phyloP scores from a whole-genome alignment of 2,113 vertebrate genomes.

The Martes martes region DNA sequence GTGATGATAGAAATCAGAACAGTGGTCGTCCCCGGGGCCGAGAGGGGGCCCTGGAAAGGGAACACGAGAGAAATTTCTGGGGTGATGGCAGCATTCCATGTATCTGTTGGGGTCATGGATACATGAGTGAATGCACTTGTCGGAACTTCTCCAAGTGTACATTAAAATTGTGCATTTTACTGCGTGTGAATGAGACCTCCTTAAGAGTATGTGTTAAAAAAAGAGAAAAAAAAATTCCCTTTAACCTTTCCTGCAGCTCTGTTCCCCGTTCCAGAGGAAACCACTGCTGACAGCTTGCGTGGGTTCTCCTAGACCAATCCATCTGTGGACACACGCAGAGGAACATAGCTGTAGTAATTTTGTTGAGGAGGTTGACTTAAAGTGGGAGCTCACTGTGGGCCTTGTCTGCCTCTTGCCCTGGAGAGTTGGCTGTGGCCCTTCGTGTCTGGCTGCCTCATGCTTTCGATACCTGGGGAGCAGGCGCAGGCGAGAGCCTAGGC shows the following conservation, averaged over 20 bases:
- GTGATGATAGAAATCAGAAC: background rate
- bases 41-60: background rate
- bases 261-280: background rate
- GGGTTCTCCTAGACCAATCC: background rate
- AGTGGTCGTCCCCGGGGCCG: background rate
- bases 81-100: background rate
- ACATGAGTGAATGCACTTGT: background rate
- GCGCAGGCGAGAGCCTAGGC: background rate
- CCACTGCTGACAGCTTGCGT: background rate
- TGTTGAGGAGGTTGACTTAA: background rate
- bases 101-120: background rate
- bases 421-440: background rate
- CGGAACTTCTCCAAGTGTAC: background rate
- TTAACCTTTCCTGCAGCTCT: background rate
- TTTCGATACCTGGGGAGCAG: background rate
- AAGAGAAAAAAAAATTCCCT: background rate
- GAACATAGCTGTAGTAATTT: background rate
- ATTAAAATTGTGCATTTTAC: background rate
- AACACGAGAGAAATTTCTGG: background rate
- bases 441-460: accelerated
- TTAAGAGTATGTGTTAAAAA: background rate
- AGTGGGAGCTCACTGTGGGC: background rate
- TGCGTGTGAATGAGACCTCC: background rate
- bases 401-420: background rate
- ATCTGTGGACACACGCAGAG: background rate